phyloP scores from a whole-genome alignment of 2,888 invertebrate genomes.

The Piscicola geometra region DNA sequence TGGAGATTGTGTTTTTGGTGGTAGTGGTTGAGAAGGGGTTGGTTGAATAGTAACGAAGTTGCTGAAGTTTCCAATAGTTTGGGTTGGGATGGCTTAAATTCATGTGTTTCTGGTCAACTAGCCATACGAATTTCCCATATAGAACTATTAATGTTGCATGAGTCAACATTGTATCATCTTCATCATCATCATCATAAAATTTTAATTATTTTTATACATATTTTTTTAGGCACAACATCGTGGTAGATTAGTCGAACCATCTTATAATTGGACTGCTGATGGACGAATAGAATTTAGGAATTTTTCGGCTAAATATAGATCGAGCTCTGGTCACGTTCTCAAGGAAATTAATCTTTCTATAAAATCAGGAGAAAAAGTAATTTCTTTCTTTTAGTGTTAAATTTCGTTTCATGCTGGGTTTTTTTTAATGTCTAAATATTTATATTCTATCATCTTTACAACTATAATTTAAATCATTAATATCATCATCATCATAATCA shows the following conservation, averaged over 20 bases:
- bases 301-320: slow-evolving; percentile 5
- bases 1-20: too few species aligned
- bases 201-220: slow-evolving; percentile 20
- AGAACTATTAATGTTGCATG: too few species aligned
- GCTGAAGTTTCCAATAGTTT: too few species aligned
- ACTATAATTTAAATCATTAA: background rate
- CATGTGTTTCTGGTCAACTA: too few species aligned
- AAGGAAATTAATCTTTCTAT: background rate
- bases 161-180: too few species aligned
- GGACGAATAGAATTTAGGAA: slow-evolving; percentile 15
- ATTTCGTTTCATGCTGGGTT: background rate
- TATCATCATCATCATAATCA: slow-evolving; percentile 28
- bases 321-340: background rate
- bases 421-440: background rate
- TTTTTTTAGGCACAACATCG: background rate
- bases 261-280: background rate
- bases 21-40: too few species aligned
- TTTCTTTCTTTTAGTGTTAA: background rate
- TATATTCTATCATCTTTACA: slow-evolving; percentile 4
- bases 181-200: too few species aligned
- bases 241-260: background rate
- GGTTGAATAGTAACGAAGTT: too few species aligned
- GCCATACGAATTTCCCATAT: too few species aligned
- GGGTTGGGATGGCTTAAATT: too few species aligned
- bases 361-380: slow-evolving; percentile 23